phyloP scores from a whole-genome alignment of 2,113 vertebrate genomes.

The Tachysurus vachellii region DNA sequence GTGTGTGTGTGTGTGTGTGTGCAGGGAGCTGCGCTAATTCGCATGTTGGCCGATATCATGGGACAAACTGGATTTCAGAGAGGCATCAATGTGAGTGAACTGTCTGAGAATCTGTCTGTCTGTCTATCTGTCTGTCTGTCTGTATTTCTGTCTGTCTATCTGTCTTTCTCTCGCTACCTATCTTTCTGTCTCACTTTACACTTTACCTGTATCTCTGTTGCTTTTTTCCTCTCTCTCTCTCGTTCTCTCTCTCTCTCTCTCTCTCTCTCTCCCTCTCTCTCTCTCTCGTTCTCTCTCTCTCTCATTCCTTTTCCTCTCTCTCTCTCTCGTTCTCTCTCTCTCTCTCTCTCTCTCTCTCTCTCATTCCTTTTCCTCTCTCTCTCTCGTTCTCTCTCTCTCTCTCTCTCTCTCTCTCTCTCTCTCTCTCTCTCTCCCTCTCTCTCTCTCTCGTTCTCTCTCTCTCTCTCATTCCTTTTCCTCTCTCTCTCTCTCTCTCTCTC shows the following conservation, averaged over 20 bases:
- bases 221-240: too few species aligned
- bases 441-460: neutral
- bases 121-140: neutral
- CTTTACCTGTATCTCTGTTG: too few species aligned
- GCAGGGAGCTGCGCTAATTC: constrained; percentile 81
- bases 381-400: neutral
- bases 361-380: neutral
- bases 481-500: too few species aligned
- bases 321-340: too few species aligned
- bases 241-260: neutral
- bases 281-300: neutral
- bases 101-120: too few species aligned
- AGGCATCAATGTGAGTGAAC: constrained; percentile 68
- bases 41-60: constrained; percentile 98
- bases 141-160: neutral
- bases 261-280: neutral
- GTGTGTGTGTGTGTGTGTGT: constrained; percentile 4
- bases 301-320: too few species aligned
- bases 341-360: neutral
- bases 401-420: neutral
- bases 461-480: neutral
- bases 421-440: neutral
- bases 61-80: constrained; percentile 91
- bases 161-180: neutral
- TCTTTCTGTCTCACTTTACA: too few species aligned